Percentiles rank a stretch among this genome's conserved stretches.
These are phyloP conservation scores for Rhinoptilus africanus DNA, from an alignment of 2,113 vertebrate genomes.

Conservation along the genomic window DNA sequence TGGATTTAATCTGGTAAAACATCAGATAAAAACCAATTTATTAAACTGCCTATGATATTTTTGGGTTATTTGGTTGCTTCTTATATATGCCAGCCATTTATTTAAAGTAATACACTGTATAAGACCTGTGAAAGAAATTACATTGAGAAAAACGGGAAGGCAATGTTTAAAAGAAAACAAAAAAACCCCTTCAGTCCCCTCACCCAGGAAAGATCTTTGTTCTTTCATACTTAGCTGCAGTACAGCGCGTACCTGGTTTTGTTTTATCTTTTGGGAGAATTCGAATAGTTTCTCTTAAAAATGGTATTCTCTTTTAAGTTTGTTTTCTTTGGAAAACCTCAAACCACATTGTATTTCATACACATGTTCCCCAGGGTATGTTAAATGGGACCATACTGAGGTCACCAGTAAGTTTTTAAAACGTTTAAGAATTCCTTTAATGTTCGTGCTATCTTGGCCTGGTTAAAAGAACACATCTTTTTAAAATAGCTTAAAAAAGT, in stretches of 20 bases:
- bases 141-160: background rate
- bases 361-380: conserved; percentile 60
- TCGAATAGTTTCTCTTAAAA: conserved; percentile 68
- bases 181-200: background rate
- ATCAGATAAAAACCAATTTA: background rate
- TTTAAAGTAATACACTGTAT: background rate
- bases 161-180: background rate
- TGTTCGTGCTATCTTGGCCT: conserved; percentile 67
- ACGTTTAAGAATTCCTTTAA: conserved; percentile 73
- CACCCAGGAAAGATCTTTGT: background rate
- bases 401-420: conserved; percentile 69
- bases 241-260: conserved; percentile 52
- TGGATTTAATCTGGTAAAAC: background rate
- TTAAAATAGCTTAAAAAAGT: background rate
- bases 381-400: conserved; percentile 73
- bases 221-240: background rate
- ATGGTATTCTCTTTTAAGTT: conserved; percentile 68
- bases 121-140: background rate
- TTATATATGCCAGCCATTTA: background rate
- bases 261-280: conserved; percentile 47
- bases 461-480: conserved; percentile 63
- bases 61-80: background rate
- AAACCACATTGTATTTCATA: conserved; percentile 70
- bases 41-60: background rate
- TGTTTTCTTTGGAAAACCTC: conserved; percentile 72